Evolutionary conservation across 2,113 vertebrate genomes (phyloP).

Genomic region (Scatophagus argus): DNA sequence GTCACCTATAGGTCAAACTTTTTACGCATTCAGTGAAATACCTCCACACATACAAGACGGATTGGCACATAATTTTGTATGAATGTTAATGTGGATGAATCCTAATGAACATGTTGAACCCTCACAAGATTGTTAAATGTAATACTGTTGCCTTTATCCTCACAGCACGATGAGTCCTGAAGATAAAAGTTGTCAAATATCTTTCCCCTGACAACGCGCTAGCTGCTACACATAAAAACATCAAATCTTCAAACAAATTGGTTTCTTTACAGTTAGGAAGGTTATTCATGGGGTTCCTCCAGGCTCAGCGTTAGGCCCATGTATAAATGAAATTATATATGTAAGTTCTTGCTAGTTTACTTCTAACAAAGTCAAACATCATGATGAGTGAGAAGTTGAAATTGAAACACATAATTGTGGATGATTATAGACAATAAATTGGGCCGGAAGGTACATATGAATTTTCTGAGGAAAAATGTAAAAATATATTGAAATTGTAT

Average conservation of each 20-base stretch:
- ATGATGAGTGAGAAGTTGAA: no score
- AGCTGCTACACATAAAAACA: not conserved
- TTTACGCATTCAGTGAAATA: not conserved
- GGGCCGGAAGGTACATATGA: no score
- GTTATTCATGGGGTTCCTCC: not conserved
- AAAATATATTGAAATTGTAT: no score
- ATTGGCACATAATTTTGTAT: no score
- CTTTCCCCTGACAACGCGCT: no score
- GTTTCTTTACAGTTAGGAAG: not conserved
- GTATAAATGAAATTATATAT: not conserved
- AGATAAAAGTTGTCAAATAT: not conserved
- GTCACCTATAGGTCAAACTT: no score
- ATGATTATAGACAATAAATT: no score
- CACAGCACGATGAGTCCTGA: not conserved
- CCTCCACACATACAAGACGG: no score
- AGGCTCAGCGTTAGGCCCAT: not conserved
- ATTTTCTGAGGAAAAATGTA: no score
- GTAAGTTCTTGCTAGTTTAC: not conserved
- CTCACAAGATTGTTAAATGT: no score
- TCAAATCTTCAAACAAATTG: not conserved
- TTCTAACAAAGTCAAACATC: no score
- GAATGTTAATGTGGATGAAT: not conserved
- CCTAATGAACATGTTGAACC: not conserved
- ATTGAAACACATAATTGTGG: no score
- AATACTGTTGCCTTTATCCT: not conserved